phyloP scores from a whole-genome alignment of 35 echinoderm and acorn worm genomes.

The Anneissia japonica region DNA sequence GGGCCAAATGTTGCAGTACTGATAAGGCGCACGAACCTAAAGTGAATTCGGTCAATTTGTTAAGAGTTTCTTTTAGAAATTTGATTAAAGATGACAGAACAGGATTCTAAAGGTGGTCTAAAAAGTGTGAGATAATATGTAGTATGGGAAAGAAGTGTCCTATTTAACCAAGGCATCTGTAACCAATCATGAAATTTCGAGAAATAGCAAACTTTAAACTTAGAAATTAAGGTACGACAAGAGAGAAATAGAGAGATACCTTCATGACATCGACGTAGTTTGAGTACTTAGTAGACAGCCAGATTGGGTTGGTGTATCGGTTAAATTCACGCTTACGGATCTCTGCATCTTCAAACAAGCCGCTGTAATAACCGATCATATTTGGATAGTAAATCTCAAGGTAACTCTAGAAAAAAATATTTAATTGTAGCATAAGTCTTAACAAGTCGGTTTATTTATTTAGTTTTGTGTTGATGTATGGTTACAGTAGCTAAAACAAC shows the following conservation, averaged over 20 bases:
- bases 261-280: slow-evolving; percentile 62
- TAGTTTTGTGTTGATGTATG: too few relatives aligned
- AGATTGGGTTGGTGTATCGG: slow-evolving; percentile 95
- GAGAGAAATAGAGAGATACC: slow-evolving; percentile 15
- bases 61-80: too few relatives aligned
- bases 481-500: too few relatives aligned
- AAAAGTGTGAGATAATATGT: neutral
- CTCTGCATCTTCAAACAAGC: slow-evolving; percentile 69
- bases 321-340: slow-evolving; percentile 54
- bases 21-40: too few relatives aligned
- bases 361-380: slow-evolving; percentile 37
- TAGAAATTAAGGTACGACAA: neutral
- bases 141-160: too few relatives aligned
- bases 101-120: slow-evolving; percentile 3
- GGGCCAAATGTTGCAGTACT: too few relatives aligned
- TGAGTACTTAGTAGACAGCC: slow-evolving; percentile 60
- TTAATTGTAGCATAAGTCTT: too few relatives aligned
- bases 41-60: too few relatives aligned
- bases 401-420: slow-evolving; percentile 66
- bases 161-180: too few relatives aligned
- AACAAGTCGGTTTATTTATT: too few relatives aligned
- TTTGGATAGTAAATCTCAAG: slow-evolving; percentile 75
- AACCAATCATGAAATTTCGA: too few relatives aligned
- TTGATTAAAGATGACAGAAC: neutral
- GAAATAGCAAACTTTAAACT: too few relatives aligned